phyloP scores from a whole-genome alignment of 2,888 invertebrate genomes.

The Cremastinae sp. region DNA sequence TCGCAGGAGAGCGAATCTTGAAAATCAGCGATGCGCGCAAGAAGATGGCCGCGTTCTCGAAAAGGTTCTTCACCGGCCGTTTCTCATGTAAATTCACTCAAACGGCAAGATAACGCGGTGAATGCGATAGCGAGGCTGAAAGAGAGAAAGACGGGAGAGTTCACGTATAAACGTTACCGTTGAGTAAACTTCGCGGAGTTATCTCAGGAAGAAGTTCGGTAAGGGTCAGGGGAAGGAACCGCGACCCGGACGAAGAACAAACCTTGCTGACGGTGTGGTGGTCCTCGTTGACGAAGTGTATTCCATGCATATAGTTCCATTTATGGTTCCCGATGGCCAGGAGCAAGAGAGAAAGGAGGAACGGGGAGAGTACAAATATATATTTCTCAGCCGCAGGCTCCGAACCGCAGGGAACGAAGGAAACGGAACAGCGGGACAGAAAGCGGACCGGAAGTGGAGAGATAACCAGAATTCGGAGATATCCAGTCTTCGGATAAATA shows the following conservation, averaged over 20 bases:
- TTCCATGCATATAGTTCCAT: conserved; percentile 14
- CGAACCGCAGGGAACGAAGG: conserved; percentile 39
- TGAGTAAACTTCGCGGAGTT: conserved; percentile 60
- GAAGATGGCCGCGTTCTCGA: conserved; percentile 26
- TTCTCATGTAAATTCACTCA: conserved; percentile 60
- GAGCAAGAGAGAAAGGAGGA: background rate
- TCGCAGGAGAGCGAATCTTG: conserved; percentile 32
- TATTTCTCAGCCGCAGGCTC: conserved; percentile 44
- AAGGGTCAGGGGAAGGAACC: background rate
- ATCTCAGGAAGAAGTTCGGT: conserved; percentile 52
- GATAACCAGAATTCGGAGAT: conserved; percentile 23
- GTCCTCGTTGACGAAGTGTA: conserved; percentile 30
- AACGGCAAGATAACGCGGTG: conserved; percentile 39
- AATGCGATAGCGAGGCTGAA: conserved; percentile 6
- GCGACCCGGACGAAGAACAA: conserved; percentile 54
- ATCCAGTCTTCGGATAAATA: conserved; percentile 52
- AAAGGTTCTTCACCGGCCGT: conserved; percentile 43
- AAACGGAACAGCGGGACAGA: conserved; percentile 29
- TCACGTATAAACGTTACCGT: conserved; percentile 59
- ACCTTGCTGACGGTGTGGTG: conserved; percentile 36
- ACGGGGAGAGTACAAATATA: background rate
- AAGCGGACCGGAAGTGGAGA: conserved; percentile 2
- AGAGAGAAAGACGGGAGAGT: conserved; percentile 7
- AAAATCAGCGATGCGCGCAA: conserved; percentile 47
- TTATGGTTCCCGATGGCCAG: conserved; percentile 33